Evolutionary conservation across 23 tunicate genomes (phyloP).

Genomic region (Oikopleura albicans): DNA sequence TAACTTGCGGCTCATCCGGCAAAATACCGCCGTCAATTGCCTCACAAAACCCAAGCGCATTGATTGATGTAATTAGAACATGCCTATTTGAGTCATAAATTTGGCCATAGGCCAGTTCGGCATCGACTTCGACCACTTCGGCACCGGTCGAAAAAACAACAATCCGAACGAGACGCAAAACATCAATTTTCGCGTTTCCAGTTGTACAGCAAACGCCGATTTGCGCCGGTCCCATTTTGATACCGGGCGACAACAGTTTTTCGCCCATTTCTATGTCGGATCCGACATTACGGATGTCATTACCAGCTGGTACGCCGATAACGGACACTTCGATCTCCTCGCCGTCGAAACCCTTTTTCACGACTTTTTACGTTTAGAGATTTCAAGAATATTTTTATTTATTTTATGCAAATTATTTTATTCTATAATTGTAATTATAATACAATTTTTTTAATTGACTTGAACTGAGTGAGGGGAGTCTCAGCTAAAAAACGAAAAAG

Average conservation of each 20-base stretch:
- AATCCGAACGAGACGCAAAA: slow-evolving; percentile 32
- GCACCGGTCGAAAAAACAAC: slow-evolving; percentile 80
- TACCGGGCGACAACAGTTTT: slow-evolving; percentile 34
- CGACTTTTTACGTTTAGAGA: neutral
- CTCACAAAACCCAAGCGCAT: slow-evolving; percentile 30
- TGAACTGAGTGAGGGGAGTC: too few relatives aligned
- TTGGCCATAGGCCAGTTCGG: slow-evolving; percentile 43
- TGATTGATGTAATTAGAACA: slow-evolving; percentile 25
- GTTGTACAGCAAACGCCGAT: slow-evolving; percentile 44
- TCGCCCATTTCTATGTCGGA: slow-evolving; percentile 54
- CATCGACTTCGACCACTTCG: slow-evolving; percentile 56
- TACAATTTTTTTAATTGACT: too few relatives aligned
- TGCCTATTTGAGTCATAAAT: slow-evolving; percentile 72
- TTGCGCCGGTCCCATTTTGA: slow-evolving; percentile 44
- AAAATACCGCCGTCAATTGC: slow-evolving; percentile 56
- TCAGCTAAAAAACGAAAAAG: too few relatives aligned
- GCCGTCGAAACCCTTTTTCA: neutral
- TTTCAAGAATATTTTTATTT: too few relatives aligned
- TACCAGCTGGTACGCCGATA: slow-evolving; percentile 20
- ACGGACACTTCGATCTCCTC: neutral
- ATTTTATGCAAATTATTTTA: too few relatives aligned
- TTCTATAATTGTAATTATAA: too few relatives aligned
- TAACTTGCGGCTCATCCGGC: slow-evolving; percentile 42
- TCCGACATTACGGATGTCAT: slow-evolving; percentile 62
- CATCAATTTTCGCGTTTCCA: slow-evolving; percentile 40